Evolutionary conservation across 2,888 invertebrate species (phyloP), one percentile per base, ranked within the genome.

Genomic region (Drosophila merina): DNA sequence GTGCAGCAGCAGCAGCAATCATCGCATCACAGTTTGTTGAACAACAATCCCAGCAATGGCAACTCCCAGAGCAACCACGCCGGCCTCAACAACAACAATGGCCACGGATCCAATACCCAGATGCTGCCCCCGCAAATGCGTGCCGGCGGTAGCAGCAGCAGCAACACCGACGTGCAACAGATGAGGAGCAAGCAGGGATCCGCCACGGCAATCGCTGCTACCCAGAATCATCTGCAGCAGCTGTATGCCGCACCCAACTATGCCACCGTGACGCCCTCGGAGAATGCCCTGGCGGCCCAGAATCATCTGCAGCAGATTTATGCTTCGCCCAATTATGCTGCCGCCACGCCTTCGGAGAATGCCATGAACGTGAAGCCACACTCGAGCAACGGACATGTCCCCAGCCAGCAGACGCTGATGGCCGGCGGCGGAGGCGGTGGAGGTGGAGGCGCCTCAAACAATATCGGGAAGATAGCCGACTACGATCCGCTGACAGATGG

Each of bases 401-500:
- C 69, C 9, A 57, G 38, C 20, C 57, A 57, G 45, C 57, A 63
- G 20, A 60, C 54, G 31, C 45, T 40, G 49, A 40, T 40, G 25
- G 56, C 33, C 40, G 36, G 42, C 36, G 45, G 38, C 4, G 36
- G 36, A 12, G 36, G n/a, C 4, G 33, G 33, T 4, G 33, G 33
- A 0, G 58, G 33, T 47, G n/a, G 14, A 14, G 45, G 52, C 31
- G 42, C 42, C 33, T 42, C 50, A 26, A 44, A 68, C 57, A 93
- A 93, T 90, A 94, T 96, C 89, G 94, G 96, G 74, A 93, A 95
- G 92, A 96, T 96, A 77, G 95, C 95, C 75, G 96, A 96, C 88
- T 96, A 96, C 86, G 96, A 96, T 90, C 96, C 96, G 3, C 92
- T 95, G 74, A 94, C 93, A 77, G 95, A 95, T 86, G 94, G 95